Evolutionary conservation across 2,797 vertebrate genomes (phyloP), one percentile per base, ranked within the genome.

Genomic region (Columba guinea): DNA sequence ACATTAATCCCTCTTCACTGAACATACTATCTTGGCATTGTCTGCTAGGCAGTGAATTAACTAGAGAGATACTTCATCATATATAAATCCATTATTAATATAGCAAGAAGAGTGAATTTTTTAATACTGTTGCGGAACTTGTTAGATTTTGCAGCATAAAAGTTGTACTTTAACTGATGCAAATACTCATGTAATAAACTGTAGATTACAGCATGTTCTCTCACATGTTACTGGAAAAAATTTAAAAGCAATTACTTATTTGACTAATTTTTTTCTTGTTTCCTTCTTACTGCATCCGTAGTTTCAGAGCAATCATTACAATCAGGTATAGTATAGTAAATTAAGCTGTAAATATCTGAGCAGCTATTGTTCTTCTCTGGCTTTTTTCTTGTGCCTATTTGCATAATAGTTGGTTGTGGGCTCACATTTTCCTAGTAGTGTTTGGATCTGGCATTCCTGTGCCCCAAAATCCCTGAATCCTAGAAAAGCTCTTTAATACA

Each of bases 271-370:
- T 28, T 55, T 94, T 97, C 94, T 96, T 97, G 94, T 98, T 97
- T 97, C 94, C 97, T 98, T 97, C 97, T 97, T 97, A 97, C 97
- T 97, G 98, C 98, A 97, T 98, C 98, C 98, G 26, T 98, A 99
- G 99, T 99, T 98, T 99, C 99, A 98, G 99, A 99, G 97, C 99
- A 99, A 95, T 98, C 99, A 92, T 99, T 99, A 87, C 99, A 99
- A 98, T 99, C 99, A 99, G 99, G 99, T 99, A 99, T 95, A 98
- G 99, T 99, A 98, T 97, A 97, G 96, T 94, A 96, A 92, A 96
- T 91, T 94, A 93, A 95, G 74, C 46, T 84, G 48, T 96, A 88
- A 90, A 93, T 73, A 76, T 86, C 52, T 96, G 48, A 56, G 32
- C 41, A 55, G 17, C 39, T 94, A 2, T 51, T 87, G 48, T 93